These are phyloP conservation scores for Thamnaconus septentrionalis DNA, from an alignment of 2,113 vertebrate species.

Conservation along the genomic window DNA sequence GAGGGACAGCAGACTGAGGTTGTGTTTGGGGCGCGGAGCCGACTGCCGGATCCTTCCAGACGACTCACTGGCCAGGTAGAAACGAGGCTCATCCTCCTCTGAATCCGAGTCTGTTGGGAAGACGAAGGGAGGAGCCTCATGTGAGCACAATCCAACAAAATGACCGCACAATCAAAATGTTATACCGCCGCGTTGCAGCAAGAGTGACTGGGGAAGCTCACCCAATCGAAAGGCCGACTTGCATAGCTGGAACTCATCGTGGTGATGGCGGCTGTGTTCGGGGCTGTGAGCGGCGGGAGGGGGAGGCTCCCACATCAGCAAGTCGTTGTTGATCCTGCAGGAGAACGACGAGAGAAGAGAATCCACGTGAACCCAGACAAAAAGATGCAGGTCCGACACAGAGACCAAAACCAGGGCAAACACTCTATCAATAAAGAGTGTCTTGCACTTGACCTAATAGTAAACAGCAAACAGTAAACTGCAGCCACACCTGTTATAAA, in stretches of 20 bases:
- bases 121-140: neutral
- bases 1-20: slow-evolving; percentile 82
- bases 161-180: neutral
- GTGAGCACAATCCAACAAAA: neutral
- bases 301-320: slow-evolving; percentile 87
- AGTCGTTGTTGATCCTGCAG: slow-evolving; percentile 88
- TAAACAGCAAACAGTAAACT: neutral
- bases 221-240: slow-evolving; percentile 89
- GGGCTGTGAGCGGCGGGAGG: slow-evolving; percentile 47
- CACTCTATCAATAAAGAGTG: neutral
- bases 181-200: slow-evolving; percentile 12
- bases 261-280: slow-evolving; percentile 39
- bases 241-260: slow-evolving; percentile 85
- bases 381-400: neutral
- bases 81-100: slow-evolving; percentile 84
- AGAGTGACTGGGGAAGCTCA: slow-evolving; percentile 50
- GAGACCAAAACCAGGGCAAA: neutral
- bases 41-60: slow-evolving; percentile 43
- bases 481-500: slow-evolving; percentile 86
- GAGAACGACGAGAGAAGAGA: neutral
- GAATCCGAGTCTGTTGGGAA: slow-evolving; percentile 83
- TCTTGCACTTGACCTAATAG: neutral
- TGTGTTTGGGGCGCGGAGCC: slow-evolving; percentile 55
- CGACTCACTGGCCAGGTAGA: slow-evolving; percentile 74
- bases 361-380: no score